Conservation (phyloP, 92 coral and sea anemone genomes). For the Heteractis magnifica region DNA sequence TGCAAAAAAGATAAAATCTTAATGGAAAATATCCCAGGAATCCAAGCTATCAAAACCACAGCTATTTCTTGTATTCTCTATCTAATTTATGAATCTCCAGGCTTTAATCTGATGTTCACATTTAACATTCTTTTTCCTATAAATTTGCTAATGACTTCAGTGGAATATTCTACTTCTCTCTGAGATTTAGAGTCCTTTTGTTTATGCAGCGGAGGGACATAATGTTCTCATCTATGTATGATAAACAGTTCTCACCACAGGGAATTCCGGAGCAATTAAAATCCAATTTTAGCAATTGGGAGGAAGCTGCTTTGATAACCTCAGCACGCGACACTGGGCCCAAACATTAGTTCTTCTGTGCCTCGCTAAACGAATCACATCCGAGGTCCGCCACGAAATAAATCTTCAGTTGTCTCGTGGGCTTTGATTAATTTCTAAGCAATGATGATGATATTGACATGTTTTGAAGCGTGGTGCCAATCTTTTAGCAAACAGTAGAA, state of each 20-base stretch:
- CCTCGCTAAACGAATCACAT: neutral
- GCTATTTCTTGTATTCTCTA: neutral
- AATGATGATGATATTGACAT: constrained; percentile 4
- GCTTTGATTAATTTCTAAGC: neutral
- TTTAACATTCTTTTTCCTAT: neutral
- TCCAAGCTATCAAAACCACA: constrained; percentile 23
- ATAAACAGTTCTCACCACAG: constrained; percentile 10
- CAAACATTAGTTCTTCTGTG: neutral
- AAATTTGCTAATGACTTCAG: neutral
- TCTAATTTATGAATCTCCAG: neutral
- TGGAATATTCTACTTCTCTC: constrained; percentile 3
- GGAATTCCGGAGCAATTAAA: constrained; percentile 20
- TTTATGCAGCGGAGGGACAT: neutral
- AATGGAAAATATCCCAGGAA: neutral
- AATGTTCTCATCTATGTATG: neutral
- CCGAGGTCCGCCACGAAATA: neutral
- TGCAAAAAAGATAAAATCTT: neutral
- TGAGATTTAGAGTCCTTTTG: constrained; percentile 12
- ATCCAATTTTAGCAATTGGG: constrained; percentile 17
- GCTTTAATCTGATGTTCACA: neutral
- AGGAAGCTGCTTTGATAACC: constrained; percentile 30
- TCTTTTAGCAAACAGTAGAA: constrained; percentile 3
- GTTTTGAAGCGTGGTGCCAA: neutral
- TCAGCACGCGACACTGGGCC: constrained; percentile 25
- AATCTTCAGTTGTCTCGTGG: neutral